phyloP scores from a whole-genome alignment of 2,888 invertebrate species.

The Drosophila imparisetae region DNA sequence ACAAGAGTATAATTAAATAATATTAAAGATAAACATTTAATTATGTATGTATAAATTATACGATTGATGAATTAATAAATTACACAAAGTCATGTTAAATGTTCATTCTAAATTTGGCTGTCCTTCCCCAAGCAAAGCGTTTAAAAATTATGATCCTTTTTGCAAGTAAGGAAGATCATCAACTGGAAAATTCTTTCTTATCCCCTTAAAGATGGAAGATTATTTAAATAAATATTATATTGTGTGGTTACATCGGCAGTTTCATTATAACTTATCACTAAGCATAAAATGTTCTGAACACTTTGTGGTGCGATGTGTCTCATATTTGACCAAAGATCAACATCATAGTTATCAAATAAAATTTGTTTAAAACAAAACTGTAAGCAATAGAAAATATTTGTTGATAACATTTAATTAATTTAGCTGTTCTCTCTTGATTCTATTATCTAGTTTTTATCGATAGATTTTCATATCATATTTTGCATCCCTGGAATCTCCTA shows the following conservation, averaged over 20 bases:
- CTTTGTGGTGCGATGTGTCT: neutral
- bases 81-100: conserved; percentile 61
- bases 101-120: conserved; percentile 4
- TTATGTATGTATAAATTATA: conserved; percentile 60
- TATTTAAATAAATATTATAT: neutral
- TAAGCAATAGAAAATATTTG: neutral
- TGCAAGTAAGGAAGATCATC: neutral
- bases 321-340: neutral
- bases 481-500: neutral
- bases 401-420: neutral
- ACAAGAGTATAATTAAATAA: conserved; percentile 51
- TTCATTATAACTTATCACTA: neutral
- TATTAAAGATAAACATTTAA: conserved; percentile 40
- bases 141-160: neutral
- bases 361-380: neutral
- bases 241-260: neutral
- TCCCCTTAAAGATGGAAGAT: neutral
- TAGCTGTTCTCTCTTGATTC: neutral
- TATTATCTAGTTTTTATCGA: neutral
- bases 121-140: neutral
- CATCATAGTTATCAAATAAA: neutral
- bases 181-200: neutral
- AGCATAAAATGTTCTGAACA: neutral
- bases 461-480: neutral
- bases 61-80: conserved; percentile 62